Evolutionary conservation across 2,113 vertebrate species (phyloP), one percentile per base, ranked within the genome.

Genomic region (Dascyllus trimaculatus): DNA sequence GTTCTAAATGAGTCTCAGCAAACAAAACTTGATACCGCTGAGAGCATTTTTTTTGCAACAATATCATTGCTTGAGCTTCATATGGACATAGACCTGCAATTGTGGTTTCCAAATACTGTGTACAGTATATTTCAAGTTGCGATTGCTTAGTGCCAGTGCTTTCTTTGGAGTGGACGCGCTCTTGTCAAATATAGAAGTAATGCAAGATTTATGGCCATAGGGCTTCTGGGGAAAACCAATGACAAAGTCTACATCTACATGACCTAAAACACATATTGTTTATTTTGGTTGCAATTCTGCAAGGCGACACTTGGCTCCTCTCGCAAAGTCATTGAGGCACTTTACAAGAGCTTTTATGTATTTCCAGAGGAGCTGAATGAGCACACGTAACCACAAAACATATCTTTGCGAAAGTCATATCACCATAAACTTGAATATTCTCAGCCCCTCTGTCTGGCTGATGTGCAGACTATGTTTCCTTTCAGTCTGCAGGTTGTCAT

Each of bases 1-100:
- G 38, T 61, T 89, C 90, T 81, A 87, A 93, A 92, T 68, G 63
- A 87, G 82, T 80, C 85, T 89, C 77, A 58, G 87, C 77, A 94
- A 94, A 93, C 91, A 93, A 84, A 94, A 94, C 78, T 79, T 80
- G 93, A 94, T 92, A 88, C 86, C 78, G 81, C 80, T 90, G 84
- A 80, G 91, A 93, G 88, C 86, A 81, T 90, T 53, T 86, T 81
- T 87, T 87, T 85, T 71, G 71, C 86, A 93, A 92, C 88, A 91
- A 87, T 93, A 91, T 93, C 85, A 86, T 81, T 75, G 69, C 86
- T 86, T 69, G 46, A 85, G 78, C 80, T 66, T 77, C 78, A 85
- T 74, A 67, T 86, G 82, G 75, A 89, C 69, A 59, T 78, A 82
- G 93, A 93, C 92, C 93, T 90, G 90, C 84, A 95, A 95, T 95